These are phyloP conservation scores for Yponomeuta sedellus DNA, from an alignment of 2,888 invertebrate species.

Conservation along the genomic window DNA sequence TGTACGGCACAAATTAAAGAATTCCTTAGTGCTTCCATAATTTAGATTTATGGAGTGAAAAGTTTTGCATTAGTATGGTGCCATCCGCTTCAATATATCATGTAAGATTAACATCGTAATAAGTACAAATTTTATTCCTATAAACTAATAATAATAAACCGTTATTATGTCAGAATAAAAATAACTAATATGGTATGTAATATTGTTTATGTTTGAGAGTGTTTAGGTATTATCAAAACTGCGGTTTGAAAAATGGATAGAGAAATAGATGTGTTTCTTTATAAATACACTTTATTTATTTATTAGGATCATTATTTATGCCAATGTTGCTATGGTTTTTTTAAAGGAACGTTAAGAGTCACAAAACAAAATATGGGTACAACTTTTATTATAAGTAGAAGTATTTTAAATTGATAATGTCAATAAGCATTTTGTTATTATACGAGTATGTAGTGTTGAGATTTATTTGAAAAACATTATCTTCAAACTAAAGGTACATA, in stretches of 20 bases:
- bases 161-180: background rate
- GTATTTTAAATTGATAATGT: no score
- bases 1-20: constrained; percentile 39
- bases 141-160: constrained; percentile 4
- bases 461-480: no score
- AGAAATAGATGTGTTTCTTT: background rate
- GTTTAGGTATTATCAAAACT: background rate
- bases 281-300: background rate
- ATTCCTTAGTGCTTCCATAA: constrained; percentile 62
- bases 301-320: background rate
- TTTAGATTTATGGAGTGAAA: constrained; percentile 16
- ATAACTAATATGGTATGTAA: background rate
- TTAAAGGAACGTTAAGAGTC: no score
- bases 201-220: background rate
- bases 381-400: no score
- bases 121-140: constrained; percentile 20
- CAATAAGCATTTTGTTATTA: no score
- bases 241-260: background rate
- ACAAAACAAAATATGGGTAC: no score
- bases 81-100: constrained; percentile 20
- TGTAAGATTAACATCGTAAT: constrained; percentile 17
- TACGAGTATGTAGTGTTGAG: no score
- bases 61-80: constrained; percentile 16
- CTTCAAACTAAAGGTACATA: no score
- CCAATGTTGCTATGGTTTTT: no score